A percentile compares a stretch with the other conserved stretches of the same genome.
These are phyloP conservation scores for Drosophila helvetica DNA, from an alignment of 2,888 invertebrate species.

Conservation along the genomic window DNA sequence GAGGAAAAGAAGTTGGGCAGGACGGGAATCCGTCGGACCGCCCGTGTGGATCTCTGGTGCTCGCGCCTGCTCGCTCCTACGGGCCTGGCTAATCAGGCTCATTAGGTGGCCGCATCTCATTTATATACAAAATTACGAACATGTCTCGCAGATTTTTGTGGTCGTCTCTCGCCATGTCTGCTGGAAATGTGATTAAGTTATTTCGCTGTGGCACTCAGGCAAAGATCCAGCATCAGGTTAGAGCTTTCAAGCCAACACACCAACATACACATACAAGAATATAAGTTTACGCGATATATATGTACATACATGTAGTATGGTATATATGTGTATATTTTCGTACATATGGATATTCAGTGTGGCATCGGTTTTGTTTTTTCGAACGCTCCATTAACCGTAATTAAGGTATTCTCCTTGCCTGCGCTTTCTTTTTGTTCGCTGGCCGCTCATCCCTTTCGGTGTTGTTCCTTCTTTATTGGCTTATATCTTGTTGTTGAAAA, in stretches of 20 bases:
- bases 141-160: slow-evolving; percentile 80
- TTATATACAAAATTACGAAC: slow-evolving; percentile 81
- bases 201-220: slow-evolving; percentile 67
- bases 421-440: slow-evolving; percentile 68
- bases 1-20: neutral
- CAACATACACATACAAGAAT: slow-evolving; percentile 18
- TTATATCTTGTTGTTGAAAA: slow-evolving; percentile 75
- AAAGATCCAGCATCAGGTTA: slow-evolving; percentile 40
- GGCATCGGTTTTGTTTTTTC: slow-evolving; percentile 49
- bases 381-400: slow-evolving; percentile 83
- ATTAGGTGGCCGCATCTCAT: slow-evolving; percentile 82
- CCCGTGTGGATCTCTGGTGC: slow-evolving; percentile 18
- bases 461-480: slow-evolving; percentile 70
- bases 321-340: neutral
- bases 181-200: slow-evolving; percentile 79
- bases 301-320: slow-evolving; percentile 22
- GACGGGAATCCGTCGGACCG: slow-evolving; percentile 17
- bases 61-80: slow-evolving; percentile 1
- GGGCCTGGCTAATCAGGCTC: slow-evolving; percentile 81
- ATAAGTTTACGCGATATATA: slow-evolving; percentile 11
- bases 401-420: slow-evolving; percentile 78
- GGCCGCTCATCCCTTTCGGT: slow-evolving; percentile 39
- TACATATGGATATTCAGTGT: slow-evolving; percentile 7
- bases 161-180: slow-evolving; percentile 55
- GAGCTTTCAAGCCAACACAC: slow-evolving; percentile 18